Base-by-base conservation (phyloP, 37 sponge, comb jelly and placozoan species). In the Chondrosia reniformis region DNA sequence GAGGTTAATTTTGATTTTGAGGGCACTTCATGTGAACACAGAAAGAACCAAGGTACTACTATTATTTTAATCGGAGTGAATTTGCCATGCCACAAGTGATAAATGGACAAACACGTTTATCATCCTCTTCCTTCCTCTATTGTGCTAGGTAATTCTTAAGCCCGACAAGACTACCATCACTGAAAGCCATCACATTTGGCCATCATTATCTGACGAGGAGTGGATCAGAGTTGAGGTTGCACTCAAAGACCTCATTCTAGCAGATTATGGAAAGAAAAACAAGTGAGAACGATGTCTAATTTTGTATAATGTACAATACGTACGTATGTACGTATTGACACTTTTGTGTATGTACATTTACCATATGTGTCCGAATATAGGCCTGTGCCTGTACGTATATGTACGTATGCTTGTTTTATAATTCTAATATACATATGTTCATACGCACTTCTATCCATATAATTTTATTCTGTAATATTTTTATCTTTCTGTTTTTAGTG, bases 231-330 rank as follows among this genome's bases (percentile, higher is more conserved):
- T 98, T 9, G 99, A 98, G 82, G 96, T 94, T 0, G 86, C 86
- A 22, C 87, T 98, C 76, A 98, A 98, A 77, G 99, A 98, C 46
- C 89, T 98, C 77, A 98, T 98, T 72, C 78, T 98, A 40, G 93
- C 96, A 22, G 99, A 98, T 81, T 98, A 98, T 76, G 96, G 99
- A 74, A 98, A 98, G 94, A 98, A 98, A 75, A 98, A 98, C 88
- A 98, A 97, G 94, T 94, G 58, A 83, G 85, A 42, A 17, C 15
- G 8, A 28, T 56, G 27, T 56, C 27, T 24, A 24, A 56, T 28
- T 6, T 3, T 56, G 27, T 56, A 8, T 2, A 56, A 28, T 56
- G 8, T 28, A 56, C 58, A 28, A 28, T 62, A 28, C n/a, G 63
- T 62, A 28, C n/a, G 63, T n/a, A 22, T 62, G 63, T 25, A 28